Evolutionary conservation across 2,888 invertebrate genomes (phyloP).

Genomic region (Mesoligia furuncula): DNA sequence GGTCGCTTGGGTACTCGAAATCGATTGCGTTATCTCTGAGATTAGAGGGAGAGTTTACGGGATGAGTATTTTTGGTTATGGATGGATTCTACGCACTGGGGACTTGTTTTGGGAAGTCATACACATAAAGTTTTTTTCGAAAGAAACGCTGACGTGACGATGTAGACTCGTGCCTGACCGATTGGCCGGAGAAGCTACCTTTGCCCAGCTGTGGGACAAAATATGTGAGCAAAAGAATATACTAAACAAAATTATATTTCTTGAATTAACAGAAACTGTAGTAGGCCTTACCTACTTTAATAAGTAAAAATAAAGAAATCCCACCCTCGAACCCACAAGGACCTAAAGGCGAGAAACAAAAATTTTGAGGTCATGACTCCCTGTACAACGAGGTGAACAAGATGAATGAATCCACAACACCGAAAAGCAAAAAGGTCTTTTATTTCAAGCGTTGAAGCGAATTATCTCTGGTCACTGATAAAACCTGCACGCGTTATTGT

Average conservation of each 20-base stretch:
- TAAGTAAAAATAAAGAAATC: not conserved
- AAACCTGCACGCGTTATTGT: conserved; percentile 76
- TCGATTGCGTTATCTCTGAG: conserved; percentile 53
- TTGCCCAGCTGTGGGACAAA: not conserved
- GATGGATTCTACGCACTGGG: not conserved
- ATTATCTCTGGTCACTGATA: conserved; percentile 72
- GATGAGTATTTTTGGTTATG: conserved; percentile 24
- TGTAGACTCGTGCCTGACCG: not conserved
- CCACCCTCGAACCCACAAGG: not conserved
- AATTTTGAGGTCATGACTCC: not conserved
- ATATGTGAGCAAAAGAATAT: not conserved
- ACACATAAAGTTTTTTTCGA: not conserved
- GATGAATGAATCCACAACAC: conserved; percentile 42
- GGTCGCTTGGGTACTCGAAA: conserved; percentile 46
- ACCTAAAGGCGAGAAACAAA: not conserved
- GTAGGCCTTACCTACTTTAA: not conserved
- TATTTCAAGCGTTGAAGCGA: conserved; percentile 62
- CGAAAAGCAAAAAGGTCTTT: conserved; percentile 45
- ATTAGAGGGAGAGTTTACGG: conserved; percentile 37
- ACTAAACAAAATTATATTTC: not conserved
- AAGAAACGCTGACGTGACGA: not conserved
- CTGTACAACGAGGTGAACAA: conserved; percentile 16
- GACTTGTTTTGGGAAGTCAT: not conserved
- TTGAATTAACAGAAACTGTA: not conserved
- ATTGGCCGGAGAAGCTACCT: not conserved